These are phyloP conservation scores for Perizoma affinitatum DNA, from an alignment of 2,888 invertebrate genomes.

Conservation along the genomic window DNA sequence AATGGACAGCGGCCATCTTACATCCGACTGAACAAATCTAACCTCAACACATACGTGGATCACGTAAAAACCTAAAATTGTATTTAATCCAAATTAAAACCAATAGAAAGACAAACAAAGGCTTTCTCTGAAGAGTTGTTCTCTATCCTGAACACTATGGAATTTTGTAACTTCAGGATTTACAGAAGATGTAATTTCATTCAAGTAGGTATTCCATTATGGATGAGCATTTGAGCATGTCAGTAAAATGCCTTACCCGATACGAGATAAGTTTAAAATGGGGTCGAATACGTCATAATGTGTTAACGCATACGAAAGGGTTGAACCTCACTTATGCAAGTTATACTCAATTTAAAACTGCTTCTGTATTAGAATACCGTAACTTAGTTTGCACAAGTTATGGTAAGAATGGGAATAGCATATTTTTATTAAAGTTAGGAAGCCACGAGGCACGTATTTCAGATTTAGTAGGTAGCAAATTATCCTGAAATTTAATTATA, in stretches of 20 bases:
- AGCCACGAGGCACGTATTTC: neutral
- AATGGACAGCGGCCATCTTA: too few relatives aligned
- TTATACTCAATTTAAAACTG: constrained; percentile 25
- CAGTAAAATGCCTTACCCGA: constrained; percentile 6
- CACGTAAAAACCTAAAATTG: too few relatives aligned
- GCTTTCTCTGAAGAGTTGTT: too few relatives aligned
- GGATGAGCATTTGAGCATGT: constrained; percentile 7
- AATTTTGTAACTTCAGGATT: too few relatives aligned
- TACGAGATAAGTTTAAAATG: constrained; percentile 10
- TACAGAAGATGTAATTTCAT: too few relatives aligned
- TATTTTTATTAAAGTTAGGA: constrained; percentile 3
- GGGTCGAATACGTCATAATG: constrained; percentile 22
- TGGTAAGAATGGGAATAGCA: too few relatives aligned
- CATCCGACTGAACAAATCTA: too few relatives aligned
- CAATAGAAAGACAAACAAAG: too few relatives aligned
- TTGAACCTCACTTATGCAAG: constrained; percentile 24
- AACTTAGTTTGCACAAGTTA: constrained; percentile 20
- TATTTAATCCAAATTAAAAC: too few relatives aligned
- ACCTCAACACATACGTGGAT: too few relatives aligned
- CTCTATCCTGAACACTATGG: too few relatives aligned
- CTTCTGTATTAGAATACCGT: constrained; percentile 30
- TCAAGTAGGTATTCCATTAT: neutral
- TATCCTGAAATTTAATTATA: too few relatives aligned
- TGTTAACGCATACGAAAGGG: constrained; percentile 28
- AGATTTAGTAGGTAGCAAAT: neutral